Evolutionary conservation across 2,888 invertebrate species (phyloP).

Genomic region (Hyalella azteca): DNA sequence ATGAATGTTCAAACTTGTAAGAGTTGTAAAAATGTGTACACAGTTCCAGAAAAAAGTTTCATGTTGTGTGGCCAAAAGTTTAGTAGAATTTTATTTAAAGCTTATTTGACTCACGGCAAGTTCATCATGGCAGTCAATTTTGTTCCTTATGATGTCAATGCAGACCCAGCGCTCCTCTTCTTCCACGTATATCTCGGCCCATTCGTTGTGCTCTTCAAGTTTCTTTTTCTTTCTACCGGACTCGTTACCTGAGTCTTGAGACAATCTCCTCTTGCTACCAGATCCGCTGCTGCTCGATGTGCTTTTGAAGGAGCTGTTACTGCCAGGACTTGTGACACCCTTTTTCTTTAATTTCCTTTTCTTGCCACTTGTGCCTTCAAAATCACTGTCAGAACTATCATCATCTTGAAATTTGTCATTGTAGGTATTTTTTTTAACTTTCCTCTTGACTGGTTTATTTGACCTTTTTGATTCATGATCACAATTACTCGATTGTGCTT

Average conservation of each 20-base stretch:
- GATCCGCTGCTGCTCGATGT: constrained; percentile 18
- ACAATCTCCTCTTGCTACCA: background rate
- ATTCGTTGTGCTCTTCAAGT: constrained; percentile 63
- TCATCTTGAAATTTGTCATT: constrained; percentile 39
- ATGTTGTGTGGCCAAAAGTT: too few species aligned
- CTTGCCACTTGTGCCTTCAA: constrained; percentile 57
- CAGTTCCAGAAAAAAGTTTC: too few species aligned
- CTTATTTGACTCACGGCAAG: constrained; percentile 72
- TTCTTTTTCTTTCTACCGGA: constrained; percentile 49
- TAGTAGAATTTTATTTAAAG: background rate
- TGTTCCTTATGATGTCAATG: constrained; percentile 77
- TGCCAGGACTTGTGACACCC: constrained; percentile 34
- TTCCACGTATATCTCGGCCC: constrained; percentile 88
- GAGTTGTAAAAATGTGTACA: too few species aligned
- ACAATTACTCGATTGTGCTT: background rate
- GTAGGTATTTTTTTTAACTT: constrained; percentile 31
- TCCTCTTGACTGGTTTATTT: constrained; percentile 41
- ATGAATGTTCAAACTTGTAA: too few species aligned
- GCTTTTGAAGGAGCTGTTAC: constrained; percentile 40
- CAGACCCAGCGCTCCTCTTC: constrained; percentile 86
- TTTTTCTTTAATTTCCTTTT: constrained; percentile 52
- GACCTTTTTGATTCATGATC: constrained; percentile 38
- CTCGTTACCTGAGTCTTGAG: background rate
- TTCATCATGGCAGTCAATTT: constrained; percentile 77
- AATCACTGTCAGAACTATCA: constrained; percentile 61